Base-by-base conservation (phyloP, 2,113 vertebrate species). In the Dasyornis broadbenti region DNA sequence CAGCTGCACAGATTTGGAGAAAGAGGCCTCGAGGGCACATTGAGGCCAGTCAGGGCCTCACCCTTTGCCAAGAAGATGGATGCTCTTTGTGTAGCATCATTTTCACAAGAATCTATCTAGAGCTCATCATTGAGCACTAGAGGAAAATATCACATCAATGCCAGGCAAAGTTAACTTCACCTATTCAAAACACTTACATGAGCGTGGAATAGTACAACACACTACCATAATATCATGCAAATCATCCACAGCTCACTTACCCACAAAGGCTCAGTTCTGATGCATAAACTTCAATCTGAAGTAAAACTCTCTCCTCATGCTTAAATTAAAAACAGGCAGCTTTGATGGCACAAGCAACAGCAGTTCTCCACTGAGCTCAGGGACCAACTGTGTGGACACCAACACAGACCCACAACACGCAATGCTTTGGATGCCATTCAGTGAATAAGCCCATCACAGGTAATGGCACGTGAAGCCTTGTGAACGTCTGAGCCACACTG, bases 361-460 rank as follows among this genome's bases (percentile, higher is more conserved):
- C 75, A 70, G 54, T 12, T 54, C 33, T 59, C 31, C 64, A 19
- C 45, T 15, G 40, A 87, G 60, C 5, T 19, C 22, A 59, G 33
- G 18, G 30, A 50, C 8, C n/a, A 63, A 2, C 6, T 3, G 3
- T 11, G 15, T 6, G 5, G 50, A 60, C 27, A 45, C 4, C 24
- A 47, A 53, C 13, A 50, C 9, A 63, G 53, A 54, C 22, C 13
- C 5, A 6, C 11, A 17, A 35, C 5, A 6, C 4, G 2, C 30
- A 69, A 35, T 1, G 1, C 27, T 77, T 22, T 64, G 64, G 64
- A 39, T 3, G 1, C 14, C 10, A 5, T 14, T 69, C 71, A 85
- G 17, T 4, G 1, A 56, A 66, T 0, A 4, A 75, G 11, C 22
- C 24, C 71, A 4, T 2, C 1, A 0, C 1, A 1, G 24, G 27